Base-by-base conservation (phyloP, 2,113 vertebrate genomes). In the Periophthalmodon schlosseri region DNA sequence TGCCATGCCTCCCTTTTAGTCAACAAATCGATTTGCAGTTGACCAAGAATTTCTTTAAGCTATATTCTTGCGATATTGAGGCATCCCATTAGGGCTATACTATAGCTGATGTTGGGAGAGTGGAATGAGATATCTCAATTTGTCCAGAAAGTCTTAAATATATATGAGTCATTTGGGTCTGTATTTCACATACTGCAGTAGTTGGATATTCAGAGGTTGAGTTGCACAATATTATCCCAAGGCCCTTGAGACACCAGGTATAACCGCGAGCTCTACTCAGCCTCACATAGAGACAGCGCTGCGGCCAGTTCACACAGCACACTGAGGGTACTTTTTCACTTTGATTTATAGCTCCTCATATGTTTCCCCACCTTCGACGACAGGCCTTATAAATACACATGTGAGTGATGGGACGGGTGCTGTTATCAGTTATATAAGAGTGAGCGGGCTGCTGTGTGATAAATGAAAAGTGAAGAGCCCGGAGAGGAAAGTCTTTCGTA, bases 391-490 rank as follows among this genome's bases (percentile, higher is more conserved):
- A 84, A 71, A 63, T 61, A 12, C 1, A 0, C 23, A 1, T 24
- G 23, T 77, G 56, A 74, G 69, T 76, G 73, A 46, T 23, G 56
- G 36, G 60, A 52, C 73, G 57, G 60, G 76, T 68, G 68, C 60
- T 44, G 58, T 72, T 83, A 50, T 64, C 74, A 68, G 64, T 77
- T 82, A 70, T 50, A 54, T 57, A 76, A 73, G 72, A 69, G 36
- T 15, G 18, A 63, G 28, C 63, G 49, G 39, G 47, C 57, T 23
- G 16, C 16, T 52, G 56, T 67, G 52, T 23, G 21, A 24, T 34
- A 58, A 60, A 46, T 8, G 14, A 28, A 71, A 33, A 60, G 10
- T 3, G 34, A 71, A 20, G 10, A 50, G 13, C 49, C 24, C 65
- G 20, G 2, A 50, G 52, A 46, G 66, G 54, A 68, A 58, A 13